phyloP scores from a whole-genome alignment of 1,140 invertebrate species.

The Drosophila arawakana region DNA sequence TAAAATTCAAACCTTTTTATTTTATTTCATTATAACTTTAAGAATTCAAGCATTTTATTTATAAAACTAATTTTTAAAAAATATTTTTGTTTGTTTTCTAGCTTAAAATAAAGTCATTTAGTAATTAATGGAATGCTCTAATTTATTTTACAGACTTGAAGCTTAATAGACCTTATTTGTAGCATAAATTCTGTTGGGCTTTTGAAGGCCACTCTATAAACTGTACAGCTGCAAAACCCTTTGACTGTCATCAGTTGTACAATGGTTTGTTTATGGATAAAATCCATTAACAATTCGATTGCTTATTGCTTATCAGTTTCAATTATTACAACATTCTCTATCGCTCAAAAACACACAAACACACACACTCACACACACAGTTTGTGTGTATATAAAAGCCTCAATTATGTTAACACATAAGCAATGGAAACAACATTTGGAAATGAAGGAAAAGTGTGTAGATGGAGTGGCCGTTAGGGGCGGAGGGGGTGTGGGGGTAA shows the following conservation, averaged over 20 bases:
- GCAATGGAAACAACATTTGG: constrained; percentile 11
- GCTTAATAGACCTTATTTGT: too few species aligned
- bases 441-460: too few species aligned
- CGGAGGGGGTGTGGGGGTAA: background rate
- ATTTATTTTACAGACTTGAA: too few species aligned
- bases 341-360: constrained; percentile 10
- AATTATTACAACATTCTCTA: constrained; percentile 50
- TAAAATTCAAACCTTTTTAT: background rate
- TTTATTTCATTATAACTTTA: too few species aligned
- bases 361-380: background rate
- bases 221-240: background rate
- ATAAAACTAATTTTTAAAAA: too few species aligned
- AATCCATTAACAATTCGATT: constrained; percentile 10
- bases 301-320: constrained; percentile 15
- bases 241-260: background rate
- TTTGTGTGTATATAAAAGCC: constrained; percentile 24
- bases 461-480: background rate
- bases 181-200: too few species aligned
- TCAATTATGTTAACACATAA: constrained; percentile 48
- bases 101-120: too few species aligned
- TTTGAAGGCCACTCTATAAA: too few species aligned
- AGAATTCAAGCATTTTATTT: too few species aligned
- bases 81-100: too few species aligned
- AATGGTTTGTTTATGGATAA: constrained; percentile 3
- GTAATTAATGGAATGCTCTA: too few species aligned